These are phyloP conservation scores for Morinoia aosen DNA, from an alignment of 2,888 invertebrate species.

Conservation along the genomic window DNA sequence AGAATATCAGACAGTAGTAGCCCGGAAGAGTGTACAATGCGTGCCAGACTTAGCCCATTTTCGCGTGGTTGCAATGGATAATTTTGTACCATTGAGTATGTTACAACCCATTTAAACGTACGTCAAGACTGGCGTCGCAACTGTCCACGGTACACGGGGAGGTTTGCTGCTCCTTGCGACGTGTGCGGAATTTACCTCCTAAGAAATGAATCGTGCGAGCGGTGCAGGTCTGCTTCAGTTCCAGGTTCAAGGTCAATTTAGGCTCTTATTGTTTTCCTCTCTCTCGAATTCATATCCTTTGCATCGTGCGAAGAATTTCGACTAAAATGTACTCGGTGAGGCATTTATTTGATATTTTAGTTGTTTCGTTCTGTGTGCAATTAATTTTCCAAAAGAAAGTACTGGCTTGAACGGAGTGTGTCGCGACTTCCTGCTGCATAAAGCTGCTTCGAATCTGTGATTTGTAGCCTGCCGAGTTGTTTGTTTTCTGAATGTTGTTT, in stretches of 20 bases:
- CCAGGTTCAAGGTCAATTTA: not conserved
- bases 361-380: not conserved
- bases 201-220: not conserved
- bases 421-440: not conserved
- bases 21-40: not conserved
- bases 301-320: not conserved
- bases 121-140: not conserved
- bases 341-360: not conserved
- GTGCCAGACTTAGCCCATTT: not conserved
- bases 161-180: not conserved
- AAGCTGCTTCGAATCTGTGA: not conserved
- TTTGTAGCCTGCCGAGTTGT: not conserved
- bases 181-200: not conserved
- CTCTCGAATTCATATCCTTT: not conserved
- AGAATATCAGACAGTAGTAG: not conserved
- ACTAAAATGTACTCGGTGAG: not conserved
- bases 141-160: not conserved
- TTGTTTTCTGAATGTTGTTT: not conserved
- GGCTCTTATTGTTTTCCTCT: not conserved
- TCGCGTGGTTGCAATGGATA: not conserved
- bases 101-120: not conserved
- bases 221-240: not conserved
- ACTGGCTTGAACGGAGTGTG: not conserved
- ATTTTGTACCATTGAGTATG: not conserved
- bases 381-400: not conserved